Percentiles rank a stretch among this genome's conserved stretches.
Conservation (phyloP, 2,113 vertebrate species). For the Hydrolagus affinis region DNA sequence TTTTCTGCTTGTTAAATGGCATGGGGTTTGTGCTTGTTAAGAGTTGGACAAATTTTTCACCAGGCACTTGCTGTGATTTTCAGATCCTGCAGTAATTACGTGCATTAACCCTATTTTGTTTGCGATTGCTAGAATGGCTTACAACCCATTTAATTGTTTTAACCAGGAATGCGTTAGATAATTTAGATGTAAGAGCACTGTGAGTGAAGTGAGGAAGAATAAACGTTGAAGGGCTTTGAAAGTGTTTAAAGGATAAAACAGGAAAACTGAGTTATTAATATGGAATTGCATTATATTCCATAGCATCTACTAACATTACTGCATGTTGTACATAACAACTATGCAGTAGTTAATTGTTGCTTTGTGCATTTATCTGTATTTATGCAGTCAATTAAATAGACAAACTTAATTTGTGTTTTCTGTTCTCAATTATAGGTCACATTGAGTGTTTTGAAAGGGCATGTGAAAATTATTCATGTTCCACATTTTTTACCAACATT, state of each 20-base stretch:
- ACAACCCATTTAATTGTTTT: slow-evolving; percentile 17
- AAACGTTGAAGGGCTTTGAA: slow-evolving; percentile 6
- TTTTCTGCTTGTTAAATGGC: slow-evolving; percentile 48
- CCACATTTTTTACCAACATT: background rate
- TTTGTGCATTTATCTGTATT: background rate
- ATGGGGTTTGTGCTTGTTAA: slow-evolving; percentile 42
- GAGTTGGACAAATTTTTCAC: slow-evolving; percentile 56
- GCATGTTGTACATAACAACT: too few relatives aligned
- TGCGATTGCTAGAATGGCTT: background rate
- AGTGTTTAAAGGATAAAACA: background rate
- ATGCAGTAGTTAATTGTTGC: background rate
- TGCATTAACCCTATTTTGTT: slow-evolving; percentile 37
- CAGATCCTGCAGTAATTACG: slow-evolving; percentile 47
- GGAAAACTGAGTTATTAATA: background rate
- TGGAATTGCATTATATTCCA: background rate
- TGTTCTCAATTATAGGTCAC: background rate
- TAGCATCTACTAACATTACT: background rate
- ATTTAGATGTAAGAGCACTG: background rate
- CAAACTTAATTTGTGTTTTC: background rate
- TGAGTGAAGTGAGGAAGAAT: background rate
- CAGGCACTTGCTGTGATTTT: slow-evolving; percentile 51
- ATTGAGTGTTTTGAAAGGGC: background rate
- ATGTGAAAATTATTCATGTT: background rate
- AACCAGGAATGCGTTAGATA: slow-evolving; percentile 12
- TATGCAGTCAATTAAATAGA: slow-evolving; percentile 1